Evolutionary conservation across 2,797 vertebrate species (phyloP), one percentile per base, ranked within the genome.

Genomic region (Sciaenops ocellatus): DNA sequence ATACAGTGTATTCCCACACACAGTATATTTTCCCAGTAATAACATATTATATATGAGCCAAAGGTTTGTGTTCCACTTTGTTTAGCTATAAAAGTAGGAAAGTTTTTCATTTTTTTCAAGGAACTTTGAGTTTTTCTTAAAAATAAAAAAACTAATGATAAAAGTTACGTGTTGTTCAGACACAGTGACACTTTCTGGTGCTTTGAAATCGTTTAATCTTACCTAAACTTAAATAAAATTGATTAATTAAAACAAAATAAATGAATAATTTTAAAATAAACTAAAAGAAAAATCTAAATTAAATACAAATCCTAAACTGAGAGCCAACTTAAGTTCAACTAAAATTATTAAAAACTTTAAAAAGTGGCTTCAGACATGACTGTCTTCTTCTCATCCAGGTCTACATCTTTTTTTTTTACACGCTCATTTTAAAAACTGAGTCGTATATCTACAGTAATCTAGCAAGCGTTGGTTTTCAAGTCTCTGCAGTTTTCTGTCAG

Each of bases 401-500:
- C n/a, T 1, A 12, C 16, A 22, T 22, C 46, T 30, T n/a, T 54
- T 52, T 44, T 46, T 26, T 42, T 18, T 9, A 13, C 28, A 18
- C 15, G 15, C 9, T 1, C 5, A 4, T 34, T 47, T 28, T 26
- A 62, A 62, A 44, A 24, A 34, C 2, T 2, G 28, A 30, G 28
- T 5, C 3, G 34, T 44, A 24, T 50, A 41, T 48, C 18, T 57
- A 34, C 2, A 38, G 50, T 54, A 20, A 74, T 75, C 17, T 41
- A 46, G 77, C 12, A 56, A 17, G 47, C 46, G n/a, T 20, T 18
- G 22, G 52, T 28, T 60, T 51, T 47, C n/a, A 38, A 16, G 54
- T 41, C 56, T 69, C 47, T 34, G 34, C 13, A 64, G 51, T 67
- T 78, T 60, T 20, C 60, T 64, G 59, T 69, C 34, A 10, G 50